A percentile compares a stretch with the other conserved stretches of the same genome.
These are phyloP conservation scores for Clarias macrocephalus DNA, from an alignment of 2,113 vertebrate genomes.

Conservation along the genomic window DNA sequence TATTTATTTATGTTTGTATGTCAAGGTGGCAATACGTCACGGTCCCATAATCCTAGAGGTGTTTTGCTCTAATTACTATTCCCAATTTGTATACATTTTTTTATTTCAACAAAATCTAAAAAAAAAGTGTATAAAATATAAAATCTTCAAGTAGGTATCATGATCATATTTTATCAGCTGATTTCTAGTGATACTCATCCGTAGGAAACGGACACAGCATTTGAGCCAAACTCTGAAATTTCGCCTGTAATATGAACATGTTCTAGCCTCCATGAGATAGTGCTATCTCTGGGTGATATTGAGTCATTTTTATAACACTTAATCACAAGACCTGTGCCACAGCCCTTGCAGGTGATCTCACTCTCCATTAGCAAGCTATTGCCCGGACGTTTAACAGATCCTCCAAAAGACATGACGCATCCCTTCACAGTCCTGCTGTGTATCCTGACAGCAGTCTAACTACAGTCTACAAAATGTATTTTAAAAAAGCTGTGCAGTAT, in stretches of 20 bases:
- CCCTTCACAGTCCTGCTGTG: not conserved
- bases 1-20: too few relatives aligned
- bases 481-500: not conserved
- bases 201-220: not conserved
- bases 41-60: too few relatives aligned
- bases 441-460: constrained; percentile 9
- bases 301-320: not conserved
- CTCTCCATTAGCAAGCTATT: not conserved
- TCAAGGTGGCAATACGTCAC: too few relatives aligned
- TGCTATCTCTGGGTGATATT: not conserved
- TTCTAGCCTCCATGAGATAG: not conserved
- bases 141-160: too few relatives aligned
- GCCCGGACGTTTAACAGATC: constrained; percentile 21
- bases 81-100: too few relatives aligned
- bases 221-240: not conserved
- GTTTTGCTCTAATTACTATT: too few relatives aligned
- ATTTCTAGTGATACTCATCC: too few relatives aligned
- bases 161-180: too few relatives aligned
- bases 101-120: too few relatives aligned
- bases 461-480: not conserved
- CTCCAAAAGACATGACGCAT: constrained; percentile 27
- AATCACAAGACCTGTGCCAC: constrained; percentile 3
- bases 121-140: too few relatives aligned
- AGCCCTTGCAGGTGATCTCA: not conserved
- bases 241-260: not conserved